phyloP scores from a whole-genome alignment of 2,113 vertebrate species.

The Xiphophorus hellerii region DNA sequence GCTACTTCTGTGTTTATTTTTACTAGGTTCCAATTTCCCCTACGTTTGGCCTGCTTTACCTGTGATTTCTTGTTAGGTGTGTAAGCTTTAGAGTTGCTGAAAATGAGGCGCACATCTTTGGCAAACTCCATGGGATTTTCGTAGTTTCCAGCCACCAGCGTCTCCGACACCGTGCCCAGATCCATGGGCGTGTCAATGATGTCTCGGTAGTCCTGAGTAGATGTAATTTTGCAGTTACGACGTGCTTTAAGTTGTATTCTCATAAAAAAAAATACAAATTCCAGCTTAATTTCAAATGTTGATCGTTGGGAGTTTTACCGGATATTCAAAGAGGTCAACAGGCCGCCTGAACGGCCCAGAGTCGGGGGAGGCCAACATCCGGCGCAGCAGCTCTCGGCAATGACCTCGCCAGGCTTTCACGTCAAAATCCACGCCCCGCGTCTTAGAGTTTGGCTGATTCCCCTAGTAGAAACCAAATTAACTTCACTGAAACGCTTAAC shows the following conservation, averaged over 20 bases:
- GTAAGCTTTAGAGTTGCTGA: constrained; percentile 98
- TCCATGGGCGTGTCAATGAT: constrained; percentile 96
- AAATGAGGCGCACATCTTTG: constrained; percentile 95
- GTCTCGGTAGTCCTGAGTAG: constrained; percentile 88
- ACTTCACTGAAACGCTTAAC: background rate
- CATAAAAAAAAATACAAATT: no score
- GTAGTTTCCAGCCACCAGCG: constrained; percentile 89
- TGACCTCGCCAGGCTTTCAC: constrained; percentile 86
- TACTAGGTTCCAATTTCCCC: no score
- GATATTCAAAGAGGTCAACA: constrained; percentile 88
- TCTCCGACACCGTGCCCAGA: constrained; percentile 93
- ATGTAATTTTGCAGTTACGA: background rate
- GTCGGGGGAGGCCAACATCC: constrained; percentile 89
- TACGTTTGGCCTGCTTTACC: constrained; percentile 76
- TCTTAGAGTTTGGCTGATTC: constrained; percentile 46
- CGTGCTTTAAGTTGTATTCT: no score
- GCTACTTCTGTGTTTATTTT: no score
- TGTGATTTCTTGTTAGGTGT: constrained; percentile 98
- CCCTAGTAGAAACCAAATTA: constrained; percentile 35
- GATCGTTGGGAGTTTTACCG: constrained; percentile 74
- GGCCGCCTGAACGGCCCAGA: constrained; percentile 93
- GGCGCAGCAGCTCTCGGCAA: constrained; percentile 88
- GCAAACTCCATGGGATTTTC: constrained; percentile 94
- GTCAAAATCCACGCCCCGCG: constrained; percentile 76
- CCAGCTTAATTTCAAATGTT: background rate